A percentile compares a stretch with the other conserved stretches of the same genome.
phyloP scores from a whole-genome alignment of 2,797 vertebrate genomes.

The Perodicticus potto region DNA sequence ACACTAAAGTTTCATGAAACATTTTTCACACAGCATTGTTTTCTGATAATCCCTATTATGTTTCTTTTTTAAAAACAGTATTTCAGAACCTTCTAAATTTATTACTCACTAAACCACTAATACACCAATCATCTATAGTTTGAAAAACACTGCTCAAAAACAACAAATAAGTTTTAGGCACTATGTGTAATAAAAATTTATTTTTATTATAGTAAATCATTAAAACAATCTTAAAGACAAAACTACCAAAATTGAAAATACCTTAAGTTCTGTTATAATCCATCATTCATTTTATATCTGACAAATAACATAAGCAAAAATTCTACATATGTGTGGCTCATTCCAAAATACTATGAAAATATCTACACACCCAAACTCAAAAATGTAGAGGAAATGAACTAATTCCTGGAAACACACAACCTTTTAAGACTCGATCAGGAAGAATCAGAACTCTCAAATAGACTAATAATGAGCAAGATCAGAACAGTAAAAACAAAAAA shows the following conservation, averaged over 20 bases:
- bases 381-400: too few relatives aligned
- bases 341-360: background rate
- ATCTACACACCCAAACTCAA: too few relatives aligned
- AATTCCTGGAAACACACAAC: too few relatives aligned
- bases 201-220: constrained; percentile 15
- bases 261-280: background rate
- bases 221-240: background rate
- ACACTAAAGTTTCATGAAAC: background rate
- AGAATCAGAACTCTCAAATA: too few relatives aligned
- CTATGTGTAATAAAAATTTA: background rate
- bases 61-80: background rate
- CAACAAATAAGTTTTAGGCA: background rate
- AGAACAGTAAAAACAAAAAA: too few relatives aligned
- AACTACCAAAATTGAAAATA: constrained; percentile 13
- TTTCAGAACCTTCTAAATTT: background rate
- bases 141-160: background rate
- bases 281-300: background rate
- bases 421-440: too few relatives aligned
- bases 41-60: background rate
- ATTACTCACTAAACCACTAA: background rate
- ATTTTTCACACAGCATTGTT: background rate
- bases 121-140: background rate
- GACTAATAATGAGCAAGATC: too few relatives aligned
- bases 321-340: background rate
- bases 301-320: constrained; percentile 1